These are phyloP conservation scores for Clupea harengus DNA, from an alignment of 2,113 vertebrate genomes.

Conservation along the genomic window DNA sequence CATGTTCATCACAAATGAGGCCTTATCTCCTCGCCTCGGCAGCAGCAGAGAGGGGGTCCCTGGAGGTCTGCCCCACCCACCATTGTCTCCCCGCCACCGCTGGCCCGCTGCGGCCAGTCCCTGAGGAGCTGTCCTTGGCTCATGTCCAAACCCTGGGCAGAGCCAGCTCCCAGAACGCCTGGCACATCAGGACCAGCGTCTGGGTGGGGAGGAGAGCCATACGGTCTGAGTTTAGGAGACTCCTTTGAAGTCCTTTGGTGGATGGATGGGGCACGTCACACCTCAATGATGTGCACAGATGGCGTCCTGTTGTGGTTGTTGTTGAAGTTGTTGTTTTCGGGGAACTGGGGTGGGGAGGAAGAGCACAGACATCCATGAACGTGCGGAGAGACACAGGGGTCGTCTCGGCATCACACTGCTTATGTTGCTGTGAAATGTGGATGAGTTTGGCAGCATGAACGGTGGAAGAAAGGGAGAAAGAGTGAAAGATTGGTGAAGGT, in stretches of 20 bases:
- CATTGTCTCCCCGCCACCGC: constrained; percentile 18
- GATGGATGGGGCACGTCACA: constrained; percentile 61
- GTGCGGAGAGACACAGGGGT: constrained; percentile 35
- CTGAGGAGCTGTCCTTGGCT: constrained; percentile 9
- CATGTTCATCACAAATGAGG: background rate
- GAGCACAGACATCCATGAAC: constrained; percentile 38
- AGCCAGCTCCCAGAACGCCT: background rate
- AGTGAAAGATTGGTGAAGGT: background rate
- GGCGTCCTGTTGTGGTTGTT: constrained; percentile 66
- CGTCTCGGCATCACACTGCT: background rate
- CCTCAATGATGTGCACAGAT: constrained; percentile 74
- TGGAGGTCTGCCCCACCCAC: constrained; percentile 32
- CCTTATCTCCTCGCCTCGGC: constrained; percentile 39
- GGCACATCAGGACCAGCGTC: constrained; percentile 47
- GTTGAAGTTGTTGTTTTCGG: constrained; percentile 65
- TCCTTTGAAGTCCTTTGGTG: constrained; percentile 46
- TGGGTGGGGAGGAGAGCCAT: constrained; percentile 33
- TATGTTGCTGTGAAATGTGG: background rate
- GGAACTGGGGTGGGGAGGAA: constrained; percentile 57
- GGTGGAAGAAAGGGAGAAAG: background rate
- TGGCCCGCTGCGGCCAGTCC: background rate
- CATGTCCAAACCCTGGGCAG: background rate
- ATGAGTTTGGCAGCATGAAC: background rate
- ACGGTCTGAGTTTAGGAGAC: constrained; percentile 44
- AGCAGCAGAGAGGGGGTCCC: constrained; percentile 27